Base-by-base conservation (phyloP, 2,797 vertebrate genomes). In the Esox lucius region DNA sequence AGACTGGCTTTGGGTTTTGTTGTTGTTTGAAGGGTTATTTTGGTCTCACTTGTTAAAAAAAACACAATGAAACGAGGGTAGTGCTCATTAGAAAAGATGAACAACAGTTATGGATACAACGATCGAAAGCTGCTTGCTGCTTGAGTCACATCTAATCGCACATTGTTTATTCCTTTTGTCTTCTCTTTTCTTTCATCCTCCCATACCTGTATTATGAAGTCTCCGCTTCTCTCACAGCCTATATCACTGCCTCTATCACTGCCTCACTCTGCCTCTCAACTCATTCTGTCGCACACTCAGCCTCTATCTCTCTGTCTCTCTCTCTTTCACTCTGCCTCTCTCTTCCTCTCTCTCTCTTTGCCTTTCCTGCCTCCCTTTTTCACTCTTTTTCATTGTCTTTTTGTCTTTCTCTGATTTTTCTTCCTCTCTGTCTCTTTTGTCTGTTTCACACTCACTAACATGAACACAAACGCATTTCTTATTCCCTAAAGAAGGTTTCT, bases 11-110 rank as follows among this genome's bases (percentile, higher is more conserved):
- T 24, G 46, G 65, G 53, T 56, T 22, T 13, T 59, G 12, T 71
- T 31, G 48, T 17, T 68, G 33, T 68, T 67, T 35, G 62, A 65
- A 33, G 4, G 12, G 62, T 65, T 33, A 6, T 66, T 35, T 28
- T 49, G 46, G 39, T 61, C 70, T 79, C 56, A 59, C 53, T 56
- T 12, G 53, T 39, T 16, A 19, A 72, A 72, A 72, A 72, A 78
- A 46, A 83, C 80, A 46, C 70, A 65, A 16, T 62, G 39, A 33
- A 39, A 66, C 1, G 24, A 17, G 3, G 42, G 48, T 62, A 15
- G 26, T 66, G 16, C 26, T 31, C 31, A 66, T 66, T 31, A 66
- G 62, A 15, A 65, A 31, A 31, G 15, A 65, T 31, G 62, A 64
- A 64, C 61, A 64, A 17, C 61, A 33, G 62, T 59, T 24, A 9